These are phyloP conservation scores for Prunella himalayana DNA, from an alignment of 2,113 vertebrate species.

Conservation along the genomic window DNA sequence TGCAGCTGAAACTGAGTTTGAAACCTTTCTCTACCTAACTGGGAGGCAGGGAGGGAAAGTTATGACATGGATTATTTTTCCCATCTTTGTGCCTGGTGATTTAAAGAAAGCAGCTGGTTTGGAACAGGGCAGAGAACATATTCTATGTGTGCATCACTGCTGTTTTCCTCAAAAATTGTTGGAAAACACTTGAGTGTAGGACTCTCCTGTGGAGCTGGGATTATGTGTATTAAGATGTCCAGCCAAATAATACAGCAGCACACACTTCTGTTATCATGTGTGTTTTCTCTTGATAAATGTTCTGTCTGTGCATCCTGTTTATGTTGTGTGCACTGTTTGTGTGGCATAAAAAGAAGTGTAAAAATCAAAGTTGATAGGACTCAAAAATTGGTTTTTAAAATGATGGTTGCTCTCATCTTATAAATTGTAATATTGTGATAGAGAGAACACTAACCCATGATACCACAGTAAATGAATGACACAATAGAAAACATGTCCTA, in stretches of 20 bases:
- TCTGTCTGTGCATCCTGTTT: neutral
- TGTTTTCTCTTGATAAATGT: neutral
- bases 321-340: neutral
- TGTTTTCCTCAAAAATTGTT: neutral
- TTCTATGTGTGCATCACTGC: neutral
- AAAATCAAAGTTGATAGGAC: neutral
- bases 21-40: neutral
- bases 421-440: neutral
- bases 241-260: neutral
- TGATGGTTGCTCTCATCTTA: neutral
- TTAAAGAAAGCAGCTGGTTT: neutral
- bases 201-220: neutral
- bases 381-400: neutral
- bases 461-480: neutral
- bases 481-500: neutral
- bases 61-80: neutral
- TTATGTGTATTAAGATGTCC: neutral
- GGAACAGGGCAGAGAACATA: neutral
- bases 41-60: neutral
- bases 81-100: neutral
- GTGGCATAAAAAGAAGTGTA: neutral
- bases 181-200: neutral
- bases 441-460: neutral
- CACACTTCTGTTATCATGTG: neutral
- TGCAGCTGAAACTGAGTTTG: neutral